Evolutionary conservation across 1,140 invertebrate genomes (phyloP).

Genomic region (Wiebesia pumilae): DNA sequence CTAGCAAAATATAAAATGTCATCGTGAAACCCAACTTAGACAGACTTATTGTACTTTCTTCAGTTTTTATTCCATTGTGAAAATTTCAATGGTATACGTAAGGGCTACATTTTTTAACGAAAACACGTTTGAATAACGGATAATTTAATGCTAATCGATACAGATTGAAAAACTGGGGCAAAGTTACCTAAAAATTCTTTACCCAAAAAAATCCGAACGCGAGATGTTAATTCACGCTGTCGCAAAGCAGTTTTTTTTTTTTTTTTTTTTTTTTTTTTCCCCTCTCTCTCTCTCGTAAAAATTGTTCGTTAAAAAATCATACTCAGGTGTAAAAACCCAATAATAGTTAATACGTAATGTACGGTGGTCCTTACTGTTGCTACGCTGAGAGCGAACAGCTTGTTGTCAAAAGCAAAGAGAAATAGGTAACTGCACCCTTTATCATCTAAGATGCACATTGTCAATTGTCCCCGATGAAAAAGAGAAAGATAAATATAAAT

Average conservation of each 20-base stretch:
- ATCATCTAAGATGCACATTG: background rate
- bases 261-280: too few relatives aligned
- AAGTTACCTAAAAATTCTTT: background rate
- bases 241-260: too few relatives aligned
- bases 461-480: background rate
- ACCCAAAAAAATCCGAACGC: too few relatives aligned
- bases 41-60: background rate
- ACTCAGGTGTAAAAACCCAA: too few relatives aligned
- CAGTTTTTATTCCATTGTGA: background rate
- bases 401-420: background rate
- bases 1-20: background rate
- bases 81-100: background rate
- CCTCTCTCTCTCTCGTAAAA: too few relatives aligned
- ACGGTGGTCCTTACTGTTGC: too few relatives aligned
- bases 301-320: too few relatives aligned
- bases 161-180: constrained; percentile 68
- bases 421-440: background rate
- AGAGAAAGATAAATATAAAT: background rate
- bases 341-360: too few relatives aligned
- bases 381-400: too few relatives aligned
- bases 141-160: constrained; percentile 66
- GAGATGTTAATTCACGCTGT: background rate
- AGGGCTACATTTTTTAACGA: too few relatives aligned
- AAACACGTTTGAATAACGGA: constrained; percentile 50
- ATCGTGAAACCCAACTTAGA: background rate